Evolutionary conservation across 2,888 invertebrate genomes (phyloP).

Genomic region (Epinotia bilunana): DNA sequence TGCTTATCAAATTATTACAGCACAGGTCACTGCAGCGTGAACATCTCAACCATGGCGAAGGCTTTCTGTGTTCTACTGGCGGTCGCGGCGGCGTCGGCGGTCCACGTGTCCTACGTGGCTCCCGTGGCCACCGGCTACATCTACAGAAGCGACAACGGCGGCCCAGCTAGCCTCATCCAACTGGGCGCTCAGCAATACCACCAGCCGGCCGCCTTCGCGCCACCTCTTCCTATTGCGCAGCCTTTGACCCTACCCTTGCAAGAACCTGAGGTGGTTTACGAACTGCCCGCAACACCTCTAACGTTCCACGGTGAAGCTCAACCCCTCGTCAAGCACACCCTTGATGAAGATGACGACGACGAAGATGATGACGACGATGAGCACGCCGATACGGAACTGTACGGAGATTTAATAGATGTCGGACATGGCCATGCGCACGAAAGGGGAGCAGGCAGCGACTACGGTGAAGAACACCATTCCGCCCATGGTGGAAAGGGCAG

Average conservation of each 20-base stretch:
- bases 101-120: slow-evolving; percentile 73
- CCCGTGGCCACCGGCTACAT: slow-evolving; percentile 83
- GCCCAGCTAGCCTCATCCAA: slow-evolving; percentile 77
- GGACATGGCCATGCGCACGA: slow-evolving; percentile 61
- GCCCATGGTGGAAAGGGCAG: slow-evolving; percentile 83
- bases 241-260: slow-evolving; percentile 56
- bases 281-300: slow-evolving; percentile 66
- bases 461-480: slow-evolving; percentile 76
- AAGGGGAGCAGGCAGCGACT: slow-evolving; percentile 78
- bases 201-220: slow-evolving; percentile 64
- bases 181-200: slow-evolving; percentile 69
- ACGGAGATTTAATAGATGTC: slow-evolving; percentile 54
- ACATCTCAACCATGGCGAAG: slow-evolving; percentile 66
- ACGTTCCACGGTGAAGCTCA: slow-evolving; percentile 64
- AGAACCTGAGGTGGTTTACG: slow-evolving; percentile 62
- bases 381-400: slow-evolving; percentile 36
- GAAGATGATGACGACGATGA: slow-evolving; percentile 59
- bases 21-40: slow-evolving; percentile 64
- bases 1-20: slow-evolving; percentile 75
- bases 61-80: slow-evolving; percentile 63
- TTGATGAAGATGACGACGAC: slow-evolving; percentile 64
- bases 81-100: slow-evolving; percentile 61
- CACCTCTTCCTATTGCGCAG: slow-evolving; percentile 62
- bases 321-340: slow-evolving; percentile 61
- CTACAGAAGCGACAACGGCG: slow-evolving; percentile 78